phyloP scores from a whole-genome alignment of 2,113 vertebrate species.

The Egretta garzetta region DNA sequence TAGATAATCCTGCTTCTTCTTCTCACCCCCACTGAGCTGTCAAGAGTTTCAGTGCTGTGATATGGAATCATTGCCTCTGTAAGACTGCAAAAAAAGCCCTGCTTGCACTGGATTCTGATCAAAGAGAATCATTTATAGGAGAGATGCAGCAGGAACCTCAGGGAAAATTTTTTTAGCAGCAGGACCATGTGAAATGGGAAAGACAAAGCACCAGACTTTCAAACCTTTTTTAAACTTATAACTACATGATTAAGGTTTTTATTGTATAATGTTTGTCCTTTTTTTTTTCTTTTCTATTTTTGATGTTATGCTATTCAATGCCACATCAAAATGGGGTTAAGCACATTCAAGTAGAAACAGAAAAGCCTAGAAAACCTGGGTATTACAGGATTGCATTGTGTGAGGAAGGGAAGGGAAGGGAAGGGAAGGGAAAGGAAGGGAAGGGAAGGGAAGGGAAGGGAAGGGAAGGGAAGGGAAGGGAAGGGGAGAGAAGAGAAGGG shows the following conservation, averaged over 20 bases:
- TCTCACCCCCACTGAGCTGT: constrained; percentile 73
- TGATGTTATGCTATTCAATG: not conserved
- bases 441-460: not conserved
- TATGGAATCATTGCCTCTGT: constrained; percentile 72
- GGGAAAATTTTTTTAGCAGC: constrained; percentile 52
- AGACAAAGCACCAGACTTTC: constrained; percentile 44
- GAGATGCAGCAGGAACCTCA: constrained; percentile 61
- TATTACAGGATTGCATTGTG: not conserved
- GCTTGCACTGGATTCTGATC: constrained; percentile 71
- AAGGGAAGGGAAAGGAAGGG: not conserved
- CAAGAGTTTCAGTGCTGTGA: constrained; percentile 68
- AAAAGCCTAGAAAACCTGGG: not conserved
- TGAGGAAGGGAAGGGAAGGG: not conserved
- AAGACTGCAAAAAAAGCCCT: not conserved
- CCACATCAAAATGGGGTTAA: constrained; percentile 2
- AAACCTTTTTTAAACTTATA: constrained; percentile 29
- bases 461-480: no score
- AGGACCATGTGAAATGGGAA: constrained; percentile 38
- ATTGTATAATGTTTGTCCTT: not conserved
- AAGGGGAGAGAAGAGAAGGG: not conserved
- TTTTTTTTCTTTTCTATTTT: not conserved
- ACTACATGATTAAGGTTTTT: not conserved
- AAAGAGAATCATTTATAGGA: constrained; percentile 80
- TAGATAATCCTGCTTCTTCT: constrained; percentile 45
- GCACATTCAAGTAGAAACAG: not conserved